A percentile compares a stretch with the other conserved stretches of the same genome.
Conservation (phyloP, 2,797 vertebrate genomes). For the Enteromius thamalakanensis region DNA sequence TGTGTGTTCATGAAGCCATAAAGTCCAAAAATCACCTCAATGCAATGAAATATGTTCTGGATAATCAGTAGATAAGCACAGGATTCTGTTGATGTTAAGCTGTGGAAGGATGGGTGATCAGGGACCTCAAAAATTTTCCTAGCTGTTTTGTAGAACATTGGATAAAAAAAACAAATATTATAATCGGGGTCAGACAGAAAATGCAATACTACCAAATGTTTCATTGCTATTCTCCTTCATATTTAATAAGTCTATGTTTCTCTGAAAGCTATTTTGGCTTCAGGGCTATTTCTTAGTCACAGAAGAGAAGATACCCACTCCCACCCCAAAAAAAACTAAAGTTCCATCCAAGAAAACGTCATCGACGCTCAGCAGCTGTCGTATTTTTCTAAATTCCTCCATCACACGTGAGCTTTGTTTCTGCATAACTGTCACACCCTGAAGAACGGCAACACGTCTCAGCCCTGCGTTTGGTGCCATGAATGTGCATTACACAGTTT, state of each 20-base stretch:
- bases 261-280: slow-evolving; percentile 68
- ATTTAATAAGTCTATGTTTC: slow-evolving; percentile 62
- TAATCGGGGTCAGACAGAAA: neutral
- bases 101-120: slow-evolving; percentile 23
- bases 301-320: slow-evolving; percentile 47
- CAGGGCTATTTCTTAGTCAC: slow-evolving; percentile 61
- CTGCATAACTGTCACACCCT: neutral
- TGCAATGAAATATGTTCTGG: slow-evolving; percentile 31
- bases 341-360: neutral
- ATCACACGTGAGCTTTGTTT: neutral
- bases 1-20: slow-evolving; percentile 56
- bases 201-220: slow-evolving; percentile 53
- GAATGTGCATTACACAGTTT: slow-evolving; percentile 60
- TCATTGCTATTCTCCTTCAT: slow-evolving; percentile 54
- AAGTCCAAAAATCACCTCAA: slow-evolving; percentile 44
- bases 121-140: slow-evolving; percentile 24
- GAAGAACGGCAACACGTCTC: slow-evolving; percentile 1
- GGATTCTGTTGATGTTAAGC: slow-evolving; percentile 31
- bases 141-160: neutral
- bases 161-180: slow-evolving; percentile 32
- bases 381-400: slow-evolving; percentile 14
- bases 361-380: neutral
- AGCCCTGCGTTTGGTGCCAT: slow-evolving; percentile 33
- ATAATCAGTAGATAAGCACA: slow-evolving; percentile 47
- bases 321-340: slow-evolving; percentile 64